A percentile compares a stretch with the other conserved stretches of the same genome.
These are phyloP conservation scores for Cynopterus brachyotis DNA, from an alignment of 2,113 vertebrate species.

Conservation along the genomic window DNA sequence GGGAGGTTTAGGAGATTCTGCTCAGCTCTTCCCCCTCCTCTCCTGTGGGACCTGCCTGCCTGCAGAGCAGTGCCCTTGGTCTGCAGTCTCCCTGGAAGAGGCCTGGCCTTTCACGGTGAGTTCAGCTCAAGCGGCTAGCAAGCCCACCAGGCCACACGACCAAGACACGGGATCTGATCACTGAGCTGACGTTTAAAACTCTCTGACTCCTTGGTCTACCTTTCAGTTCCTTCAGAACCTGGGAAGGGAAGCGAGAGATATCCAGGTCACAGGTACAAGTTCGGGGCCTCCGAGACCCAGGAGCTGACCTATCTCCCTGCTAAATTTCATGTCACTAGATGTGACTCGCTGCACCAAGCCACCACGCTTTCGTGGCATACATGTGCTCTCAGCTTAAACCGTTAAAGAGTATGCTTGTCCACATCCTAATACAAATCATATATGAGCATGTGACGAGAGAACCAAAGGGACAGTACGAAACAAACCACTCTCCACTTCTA, in stretches of 20 bases:
- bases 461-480: not conserved
- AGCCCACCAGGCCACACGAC: not conserved
- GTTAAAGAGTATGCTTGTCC: not conserved
- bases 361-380: not conserved
- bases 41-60: not conserved
- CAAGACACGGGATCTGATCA: not conserved
- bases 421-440: not conserved
- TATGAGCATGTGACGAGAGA: not conserved
- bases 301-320: not conserved
- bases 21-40: not conserved
- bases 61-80: not conserved
- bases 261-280: accelerated
- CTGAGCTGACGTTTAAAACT: not conserved
- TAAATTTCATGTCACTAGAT: not conserved
- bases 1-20: not conserved
- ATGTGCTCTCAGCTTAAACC: not conserved
- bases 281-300: not conserved
- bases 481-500: not conserved
- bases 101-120: not conserved
- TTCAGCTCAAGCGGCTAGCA: not conserved
- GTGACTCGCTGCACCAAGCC: not conserved
- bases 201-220: not conserved
- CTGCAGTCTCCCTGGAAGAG: not conserved
- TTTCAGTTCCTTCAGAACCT: not conserved
- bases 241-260: not conserved